Conservation (phyloP, 37 sponge, comb jelly and placozoan genomes). For the Chondrilla cf. caribensis region DNA sequence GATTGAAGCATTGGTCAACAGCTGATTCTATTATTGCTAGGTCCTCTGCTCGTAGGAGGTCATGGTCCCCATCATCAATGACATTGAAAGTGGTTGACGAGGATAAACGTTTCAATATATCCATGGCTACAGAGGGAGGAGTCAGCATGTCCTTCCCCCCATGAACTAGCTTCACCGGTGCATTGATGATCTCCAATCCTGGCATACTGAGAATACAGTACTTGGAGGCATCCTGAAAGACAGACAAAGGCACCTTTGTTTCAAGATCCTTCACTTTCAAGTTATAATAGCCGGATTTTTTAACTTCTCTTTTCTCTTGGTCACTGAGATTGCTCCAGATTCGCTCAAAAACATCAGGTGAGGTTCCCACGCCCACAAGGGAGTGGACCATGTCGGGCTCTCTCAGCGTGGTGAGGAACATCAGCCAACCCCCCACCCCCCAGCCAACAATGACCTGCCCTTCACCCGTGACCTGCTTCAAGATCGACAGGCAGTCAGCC, state of each 20-base stretch:
- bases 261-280: conserved; percentile 13
- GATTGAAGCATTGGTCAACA: neutral
- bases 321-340: conserved; percentile 54
- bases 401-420: conserved; percentile 68
- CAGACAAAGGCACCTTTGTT: conserved; percentile 19
- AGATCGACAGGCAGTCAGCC: conserved; percentile 44
- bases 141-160: conserved; percentile 51
- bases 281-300: conserved; percentile 27
- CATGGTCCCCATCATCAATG: conserved; percentile 71
- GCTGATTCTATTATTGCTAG: neutral
- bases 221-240: conserved; percentile 65
- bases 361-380: conserved; percentile 59
- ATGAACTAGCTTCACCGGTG: conserved; percentile 60
- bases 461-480: conserved; percentile 40
- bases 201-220: conserved; percentile 70
- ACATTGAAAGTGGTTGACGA: conserved; percentile 29
- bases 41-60: conserved; percentile 63
- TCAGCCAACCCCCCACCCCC: conserved; percentile 72
- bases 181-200: conserved; percentile 64
- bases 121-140: conserved; percentile 35
- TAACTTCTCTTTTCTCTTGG: conserved; percentile 40
- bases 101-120: conserved; percentile 32
- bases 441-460: conserved; percentile 63
- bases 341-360: conserved; percentile 50
- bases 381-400: conserved; percentile 61